These are phyloP conservation scores for Camptogramma bilineatum DNA, from an alignment of 2,888 invertebrate species.

Conservation along the genomic window DNA sequence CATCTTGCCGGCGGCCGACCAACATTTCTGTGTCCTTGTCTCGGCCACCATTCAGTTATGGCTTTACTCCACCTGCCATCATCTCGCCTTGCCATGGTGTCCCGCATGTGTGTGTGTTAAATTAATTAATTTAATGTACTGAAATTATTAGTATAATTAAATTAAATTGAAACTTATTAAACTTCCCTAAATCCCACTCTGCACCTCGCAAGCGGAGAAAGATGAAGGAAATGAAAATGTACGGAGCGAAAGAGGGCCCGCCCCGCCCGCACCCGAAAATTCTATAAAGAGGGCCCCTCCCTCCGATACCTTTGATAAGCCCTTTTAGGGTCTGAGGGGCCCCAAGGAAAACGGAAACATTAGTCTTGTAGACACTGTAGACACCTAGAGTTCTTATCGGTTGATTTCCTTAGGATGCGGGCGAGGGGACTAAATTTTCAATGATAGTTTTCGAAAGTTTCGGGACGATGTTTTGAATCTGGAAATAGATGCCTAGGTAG, in stretches of 20 bases:
- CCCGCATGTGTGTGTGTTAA: too few species aligned
- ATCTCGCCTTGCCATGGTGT: too few species aligned
- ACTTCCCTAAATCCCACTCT: slow-evolving; percentile 61
- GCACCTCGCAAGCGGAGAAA: slow-evolving; percentile 79
- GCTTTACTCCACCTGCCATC: too few species aligned
- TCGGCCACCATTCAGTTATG: too few species aligned
- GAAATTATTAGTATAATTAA: too few species aligned
- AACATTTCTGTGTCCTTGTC: too few species aligned
- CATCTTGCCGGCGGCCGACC: too few species aligned
- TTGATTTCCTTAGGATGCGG: slow-evolving; percentile 74
- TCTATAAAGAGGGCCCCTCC: slow-evolving; percentile 80
- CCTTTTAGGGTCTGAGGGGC: slow-evolving; percentile 55
- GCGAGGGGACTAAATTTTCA: slow-evolving; percentile 30
- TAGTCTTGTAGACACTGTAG: slow-evolving; percentile 78
- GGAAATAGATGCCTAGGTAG: background rate
- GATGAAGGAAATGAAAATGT: slow-evolving; percentile 86
- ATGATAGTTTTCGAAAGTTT: slow-evolving; percentile 28
- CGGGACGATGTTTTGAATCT: slow-evolving; percentile 19
- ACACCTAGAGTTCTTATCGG: slow-evolving; percentile 79
- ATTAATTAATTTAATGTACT: too few species aligned
- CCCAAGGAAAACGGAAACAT: slow-evolving; percentile 67
- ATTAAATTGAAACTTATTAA: too few species aligned
- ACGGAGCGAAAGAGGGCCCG: slow-evolving; percentile 82
- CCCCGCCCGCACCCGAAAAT: slow-evolving; percentile 73
- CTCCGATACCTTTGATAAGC: slow-evolving; percentile 82